phyloP scores from a whole-genome alignment of 2,113 vertebrate genomes.

The Mesoclemmys tuberculata region DNA sequence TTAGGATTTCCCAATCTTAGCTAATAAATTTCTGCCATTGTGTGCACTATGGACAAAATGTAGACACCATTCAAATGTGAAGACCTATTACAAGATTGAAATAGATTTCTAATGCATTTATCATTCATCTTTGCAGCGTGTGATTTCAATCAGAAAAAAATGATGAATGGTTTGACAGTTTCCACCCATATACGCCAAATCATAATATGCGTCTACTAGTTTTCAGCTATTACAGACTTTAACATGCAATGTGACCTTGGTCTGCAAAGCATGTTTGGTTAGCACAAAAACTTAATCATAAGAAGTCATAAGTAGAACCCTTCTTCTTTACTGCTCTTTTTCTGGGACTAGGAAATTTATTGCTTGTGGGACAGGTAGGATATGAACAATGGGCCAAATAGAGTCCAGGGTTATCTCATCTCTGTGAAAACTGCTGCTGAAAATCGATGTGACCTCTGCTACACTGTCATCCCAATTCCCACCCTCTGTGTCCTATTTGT shows the following conservation, averaged over 20 bases:
- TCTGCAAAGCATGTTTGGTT: slow-evolving; percentile 82
- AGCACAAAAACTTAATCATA: slow-evolving; percentile 88
- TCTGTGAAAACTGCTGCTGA: slow-evolving; percentile 83
- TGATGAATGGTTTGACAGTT: slow-evolving; percentile 76
- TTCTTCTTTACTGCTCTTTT: slow-evolving; percentile 86
- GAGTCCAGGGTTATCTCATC: slow-evolving; percentile 89
- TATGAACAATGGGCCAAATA: slow-evolving; percentile 90
- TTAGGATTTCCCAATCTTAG: slow-evolving; percentile 40
- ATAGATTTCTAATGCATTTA: slow-evolving; percentile 76
- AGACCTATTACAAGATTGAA: slow-evolving; percentile 78
- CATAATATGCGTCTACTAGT: slow-evolving; percentile 69
- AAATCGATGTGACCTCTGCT: slow-evolving; percentile 93
- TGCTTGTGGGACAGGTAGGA: slow-evolving; percentile 86
- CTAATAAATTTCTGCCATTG: slow-evolving; percentile 61
- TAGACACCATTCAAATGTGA: slow-evolving; percentile 71
- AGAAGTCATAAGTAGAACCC: slow-evolving; percentile 83
- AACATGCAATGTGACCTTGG: slow-evolving; percentile 86
- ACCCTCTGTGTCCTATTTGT: slow-evolving; percentile 89
- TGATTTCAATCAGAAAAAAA: slow-evolving; percentile 77
- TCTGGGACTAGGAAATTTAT: slow-evolving; percentile 84
- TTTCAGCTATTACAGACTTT: slow-evolving; percentile 76
- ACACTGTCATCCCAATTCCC: slow-evolving; percentile 87
- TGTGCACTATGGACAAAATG: slow-evolving; percentile 34
- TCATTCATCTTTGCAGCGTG: slow-evolving; percentile 77
- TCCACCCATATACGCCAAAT: slow-evolving; percentile 67